A percentile compares a stretch with the other conserved stretches of the same genome.
Conservation (phyloP, 2,797 vertebrate genomes). For the Malacoraja senta region DNA sequence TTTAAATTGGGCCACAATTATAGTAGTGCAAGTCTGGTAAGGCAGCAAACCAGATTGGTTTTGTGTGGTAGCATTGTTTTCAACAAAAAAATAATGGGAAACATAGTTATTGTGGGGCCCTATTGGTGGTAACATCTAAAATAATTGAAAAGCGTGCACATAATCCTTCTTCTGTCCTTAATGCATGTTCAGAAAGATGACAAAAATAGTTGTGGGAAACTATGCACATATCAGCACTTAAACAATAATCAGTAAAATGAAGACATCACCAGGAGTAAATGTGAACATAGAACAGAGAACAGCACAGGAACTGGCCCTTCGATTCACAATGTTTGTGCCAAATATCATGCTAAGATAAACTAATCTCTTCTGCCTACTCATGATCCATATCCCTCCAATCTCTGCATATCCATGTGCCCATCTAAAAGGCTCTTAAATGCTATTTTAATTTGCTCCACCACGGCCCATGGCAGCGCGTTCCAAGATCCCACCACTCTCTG, state of each 20-base stretch:
- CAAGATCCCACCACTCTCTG: background rate
- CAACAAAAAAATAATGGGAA: background rate
- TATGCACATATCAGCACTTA: background rate
- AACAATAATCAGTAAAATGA: background rate
- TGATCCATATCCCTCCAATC: too few relatives aligned
- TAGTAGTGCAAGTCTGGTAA: background rate
- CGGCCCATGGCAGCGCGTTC: too few relatives aligned
- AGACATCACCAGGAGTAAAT: background rate
- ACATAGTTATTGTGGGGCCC: background rate
- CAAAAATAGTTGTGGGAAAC: background rate
- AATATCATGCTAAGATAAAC: too few relatives aligned
- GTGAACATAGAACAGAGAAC: background rate
- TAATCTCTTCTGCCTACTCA: too few relatives aligned
- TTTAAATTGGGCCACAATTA: background rate
- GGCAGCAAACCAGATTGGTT: background rate
- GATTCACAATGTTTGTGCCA: too few relatives aligned
- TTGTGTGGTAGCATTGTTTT: background rate
- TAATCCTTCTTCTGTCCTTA: background rate
- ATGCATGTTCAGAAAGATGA: background rate
- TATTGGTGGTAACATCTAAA: background rate
- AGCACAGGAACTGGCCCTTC: too few relatives aligned
- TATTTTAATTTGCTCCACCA: too few relatives aligned
- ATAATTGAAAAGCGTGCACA: background rate
- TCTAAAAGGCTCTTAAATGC: too few relatives aligned
- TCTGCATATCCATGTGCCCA: too few relatives aligned